These are phyloP conservation scores for Apodemia arnacis DNA, from an alignment of 2,888 invertebrate species.

Conservation along the genomic window DNA sequence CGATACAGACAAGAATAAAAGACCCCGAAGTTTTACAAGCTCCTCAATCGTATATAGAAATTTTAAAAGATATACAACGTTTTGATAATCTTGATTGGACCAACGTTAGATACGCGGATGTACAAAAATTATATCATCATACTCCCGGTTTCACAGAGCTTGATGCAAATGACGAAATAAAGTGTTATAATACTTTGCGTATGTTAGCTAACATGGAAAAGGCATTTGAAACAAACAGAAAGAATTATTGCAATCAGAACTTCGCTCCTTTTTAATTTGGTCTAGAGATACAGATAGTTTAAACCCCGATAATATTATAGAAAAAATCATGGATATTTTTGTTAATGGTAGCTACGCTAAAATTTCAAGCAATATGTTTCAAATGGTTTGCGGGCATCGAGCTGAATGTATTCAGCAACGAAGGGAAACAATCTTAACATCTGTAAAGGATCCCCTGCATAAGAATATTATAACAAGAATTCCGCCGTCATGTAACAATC, in stretches of 20 bases:
- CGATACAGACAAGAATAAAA: too few species aligned
- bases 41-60: too few species aligned
- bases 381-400: neutral
- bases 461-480: neutral
- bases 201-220: neutral
- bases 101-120: neutral
- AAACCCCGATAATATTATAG: neutral
- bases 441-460: neutral
- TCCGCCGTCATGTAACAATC: neutral
- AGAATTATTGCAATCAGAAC: neutral
- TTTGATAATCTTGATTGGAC: too few species aligned
- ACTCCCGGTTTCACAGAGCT: neutral
- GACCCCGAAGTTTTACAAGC: neutral
- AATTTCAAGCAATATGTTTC: neutral
- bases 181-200: neutral
- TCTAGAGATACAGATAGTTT: neutral
- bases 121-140: neutral
- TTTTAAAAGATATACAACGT: too few species aligned
- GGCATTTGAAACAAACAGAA: neutral
- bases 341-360: neutral
- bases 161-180: neutral
- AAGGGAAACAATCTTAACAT: neutral
- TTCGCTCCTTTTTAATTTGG: neutral
- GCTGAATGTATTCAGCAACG: slow-evolving; percentile 5
- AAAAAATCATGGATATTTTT: neutral